Percentiles rank a stretch among this genome's conserved stretches.
Conservation (phyloP, 2,113 vertebrate species). For the Drymodes brunneopygia region DNA sequence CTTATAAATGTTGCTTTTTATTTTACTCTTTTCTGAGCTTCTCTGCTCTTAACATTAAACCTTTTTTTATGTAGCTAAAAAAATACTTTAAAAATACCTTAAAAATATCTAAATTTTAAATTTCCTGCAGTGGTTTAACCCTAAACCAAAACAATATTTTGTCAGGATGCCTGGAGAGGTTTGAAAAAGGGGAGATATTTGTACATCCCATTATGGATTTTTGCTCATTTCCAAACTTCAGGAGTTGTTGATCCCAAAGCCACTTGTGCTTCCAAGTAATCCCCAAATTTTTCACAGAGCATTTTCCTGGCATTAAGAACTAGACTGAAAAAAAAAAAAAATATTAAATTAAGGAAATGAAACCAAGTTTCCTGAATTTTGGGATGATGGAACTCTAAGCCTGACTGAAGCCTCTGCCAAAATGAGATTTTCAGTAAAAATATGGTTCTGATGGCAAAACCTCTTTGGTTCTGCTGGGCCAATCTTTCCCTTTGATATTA, state of each 20-base stretch:
- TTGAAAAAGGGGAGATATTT: neutral
- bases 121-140: neutral
- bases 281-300: neutral
- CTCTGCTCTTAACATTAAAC: neutral
- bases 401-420: neutral
- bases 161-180: neutral
- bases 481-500: neutral
- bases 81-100: too few species aligned
- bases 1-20: neutral
- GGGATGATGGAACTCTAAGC: neutral
- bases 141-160: too few species aligned
- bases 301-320: neutral
- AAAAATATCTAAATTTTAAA: neutral
- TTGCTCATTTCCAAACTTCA: fast-evolving
- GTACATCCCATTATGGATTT: fast-evolving
- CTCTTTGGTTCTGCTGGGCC: neutral
- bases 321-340: neutral
- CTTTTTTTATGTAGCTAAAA: fast-evolving
- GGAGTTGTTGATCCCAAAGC: neutral
- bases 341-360: too few species aligned
- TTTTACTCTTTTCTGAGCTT: neutral
- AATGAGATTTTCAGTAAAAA: neutral
- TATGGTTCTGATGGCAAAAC: fast-evolving
- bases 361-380: too few species aligned
- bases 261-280: neutral